Percentiles rank a stretch among this genome's conserved stretches.
These are phyloP conservation scores for Coptodon bakossiorum DNA, from an alignment of 2,113 vertebrate genomes.

Conservation along the genomic window DNA sequence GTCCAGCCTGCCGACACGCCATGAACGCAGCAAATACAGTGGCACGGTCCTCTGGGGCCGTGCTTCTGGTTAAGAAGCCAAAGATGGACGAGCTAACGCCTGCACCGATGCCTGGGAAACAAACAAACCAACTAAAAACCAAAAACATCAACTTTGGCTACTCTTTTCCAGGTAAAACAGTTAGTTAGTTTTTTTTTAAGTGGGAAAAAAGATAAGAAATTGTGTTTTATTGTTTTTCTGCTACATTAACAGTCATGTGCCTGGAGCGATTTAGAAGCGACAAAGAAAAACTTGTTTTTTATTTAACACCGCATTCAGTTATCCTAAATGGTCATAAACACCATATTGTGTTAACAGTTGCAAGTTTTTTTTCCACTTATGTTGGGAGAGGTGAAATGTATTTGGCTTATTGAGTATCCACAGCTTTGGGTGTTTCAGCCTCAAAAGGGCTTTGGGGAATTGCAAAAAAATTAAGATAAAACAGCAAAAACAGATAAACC, in stretches of 20 bases:
- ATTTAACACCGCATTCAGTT: not conserved
- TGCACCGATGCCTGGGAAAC: constrained; percentile 70
- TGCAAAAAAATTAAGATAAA: not conserved
- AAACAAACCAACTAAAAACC: not conserved
- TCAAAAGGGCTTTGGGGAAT: not conserved
- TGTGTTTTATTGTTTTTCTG: not conserved
- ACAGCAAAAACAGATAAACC: fast-evolving
- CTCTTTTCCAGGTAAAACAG: too few species aligned
- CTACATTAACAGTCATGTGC: not conserved
- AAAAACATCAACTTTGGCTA: not conserved
- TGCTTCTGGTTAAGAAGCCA: constrained; percentile 72
- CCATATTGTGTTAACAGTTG: not conserved
- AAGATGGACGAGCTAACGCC: constrained; percentile 80
- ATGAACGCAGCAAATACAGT: constrained; percentile 78
- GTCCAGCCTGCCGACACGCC: constrained; percentile 78
- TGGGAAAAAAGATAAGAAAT: not conserved
- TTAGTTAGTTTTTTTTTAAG: not conserved
- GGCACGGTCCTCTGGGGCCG: constrained; percentile 69
- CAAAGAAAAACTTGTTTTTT: not conserved
- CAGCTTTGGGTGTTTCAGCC: not conserved
- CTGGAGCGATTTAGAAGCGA: not conserved
- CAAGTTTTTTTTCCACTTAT: not conserved
- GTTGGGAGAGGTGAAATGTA: not conserved
- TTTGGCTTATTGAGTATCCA: not conserved
- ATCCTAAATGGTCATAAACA: not conserved